Evolutionary conservation across 2,797 vertebrate genomes (phyloP), one percentile per base, ranked within the genome.

Genomic region (Astyanax mexicanus): DNA sequence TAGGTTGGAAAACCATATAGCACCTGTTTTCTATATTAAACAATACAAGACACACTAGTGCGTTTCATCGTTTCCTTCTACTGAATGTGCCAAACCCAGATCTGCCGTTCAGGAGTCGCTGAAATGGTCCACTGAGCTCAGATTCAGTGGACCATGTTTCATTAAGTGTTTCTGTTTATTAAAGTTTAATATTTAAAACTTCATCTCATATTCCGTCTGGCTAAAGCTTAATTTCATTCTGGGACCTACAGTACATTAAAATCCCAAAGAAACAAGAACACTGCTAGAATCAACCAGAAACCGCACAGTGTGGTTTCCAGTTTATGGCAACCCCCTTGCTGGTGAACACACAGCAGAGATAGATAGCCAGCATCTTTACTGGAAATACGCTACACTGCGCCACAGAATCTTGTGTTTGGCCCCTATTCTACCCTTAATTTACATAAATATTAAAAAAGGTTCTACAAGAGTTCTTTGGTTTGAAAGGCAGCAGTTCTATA

Each of bases 21-120:
- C 69, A 79, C 80, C 78, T 84, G 83, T 82, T 84, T 80, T 84
- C 75, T 80, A 76, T 82, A 84, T 82, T 80, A 82, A 45, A 78
- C 72, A 71, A 72, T 73, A 75, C 54, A 74, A 72, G 27, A 51
- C 32, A 66, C 78, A 47, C 58, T 80, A 72, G 55, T 37, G 47
- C 42, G 74, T 75, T 74, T 82, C 75, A 67, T 60, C 51, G 73
- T 75, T 78, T 82, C 77, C 77, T 77, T 69, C 71, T 37, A 57
- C 29, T 32, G 75, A 72, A 60, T 62, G 74, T 57, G 60, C 66
- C 52, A 54, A 69, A 42, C 67, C 57, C 40, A 72, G 72, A 65
- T 82, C 78, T 78, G 77, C 5, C 35, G 72, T 76, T n/a, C 71
- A 66, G 72, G 72, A 75, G 75, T 73, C 62, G 72, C 47, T 40